Conservation (phyloP, 2,113 vertebrate species). For the Nesogale talazaci region DNA sequence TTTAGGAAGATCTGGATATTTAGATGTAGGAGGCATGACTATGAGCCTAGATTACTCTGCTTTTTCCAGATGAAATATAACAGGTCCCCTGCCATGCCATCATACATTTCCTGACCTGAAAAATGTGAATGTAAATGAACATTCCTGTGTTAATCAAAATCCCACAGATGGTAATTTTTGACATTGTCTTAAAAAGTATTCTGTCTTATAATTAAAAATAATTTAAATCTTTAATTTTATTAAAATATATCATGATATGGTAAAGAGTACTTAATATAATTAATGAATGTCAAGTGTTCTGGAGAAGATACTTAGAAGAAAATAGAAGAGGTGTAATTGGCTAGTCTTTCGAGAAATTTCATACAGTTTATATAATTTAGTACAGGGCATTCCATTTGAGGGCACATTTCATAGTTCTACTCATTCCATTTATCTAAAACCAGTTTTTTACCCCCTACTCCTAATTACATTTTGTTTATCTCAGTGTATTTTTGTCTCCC, state of each 20-base stretch:
- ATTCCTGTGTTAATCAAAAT: background rate
- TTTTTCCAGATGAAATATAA: background rate
- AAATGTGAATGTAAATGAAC: conserved; percentile 41
- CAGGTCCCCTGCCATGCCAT: background rate
- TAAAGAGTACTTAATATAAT: background rate
- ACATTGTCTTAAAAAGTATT: background rate
- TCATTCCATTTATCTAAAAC: background rate
- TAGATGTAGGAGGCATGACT: background rate
- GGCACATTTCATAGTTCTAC: too few relatives aligned
- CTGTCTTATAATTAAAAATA: background rate
- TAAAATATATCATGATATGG: background rate
- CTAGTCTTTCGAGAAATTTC: background rate
- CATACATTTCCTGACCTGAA: background rate
- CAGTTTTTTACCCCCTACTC: background rate
- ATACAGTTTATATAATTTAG: background rate
- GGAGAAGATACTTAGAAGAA: background rate
- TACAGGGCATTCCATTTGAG: background rate
- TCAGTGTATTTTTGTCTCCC: background rate
- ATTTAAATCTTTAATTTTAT: background rate
- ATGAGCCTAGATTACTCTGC: background rate
- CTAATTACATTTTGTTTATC: background rate
- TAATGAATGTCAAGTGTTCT: background rate
- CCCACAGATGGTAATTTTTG: background rate
- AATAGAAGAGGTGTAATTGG: background rate
- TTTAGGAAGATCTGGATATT: background rate